Percentiles rank a stretch among this genome's conserved stretches.
Conservation (phyloP, 2,888 invertebrate species). For the Patella ulyssiponensis region DNA sequence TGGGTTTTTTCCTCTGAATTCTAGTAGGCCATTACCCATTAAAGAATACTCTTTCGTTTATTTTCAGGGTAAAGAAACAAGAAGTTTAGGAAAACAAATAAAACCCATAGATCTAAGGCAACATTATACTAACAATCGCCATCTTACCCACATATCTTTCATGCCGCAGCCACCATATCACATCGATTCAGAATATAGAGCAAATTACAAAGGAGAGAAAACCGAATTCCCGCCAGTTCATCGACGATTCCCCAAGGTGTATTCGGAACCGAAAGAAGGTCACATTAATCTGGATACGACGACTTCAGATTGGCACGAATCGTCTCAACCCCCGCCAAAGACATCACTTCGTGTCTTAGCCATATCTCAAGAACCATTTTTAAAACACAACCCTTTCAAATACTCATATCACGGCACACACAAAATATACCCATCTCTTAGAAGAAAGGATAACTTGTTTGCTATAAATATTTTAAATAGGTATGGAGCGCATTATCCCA, state of each 20-base stretch:
- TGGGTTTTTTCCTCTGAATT: too few species aligned
- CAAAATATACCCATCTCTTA: constrained; percentile 64
- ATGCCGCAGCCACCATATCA: constrained; percentile 44
- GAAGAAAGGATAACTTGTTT: constrained; percentile 40
- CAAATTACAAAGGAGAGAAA: constrained; percentile 48
- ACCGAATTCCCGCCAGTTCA: constrained; percentile 43
- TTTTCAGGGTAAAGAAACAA: constrained; percentile 51
- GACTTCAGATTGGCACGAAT: constrained; percentile 52
- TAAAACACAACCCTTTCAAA: constrained; percentile 62
- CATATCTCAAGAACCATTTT: constrained; percentile 63
- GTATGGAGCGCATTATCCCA: constrained; percentile 30
- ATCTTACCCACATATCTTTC: constrained; percentile 53
- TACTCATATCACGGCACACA: constrained; percentile 60
- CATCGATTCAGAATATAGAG: constrained; percentile 50
- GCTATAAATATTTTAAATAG: constrained; percentile 34
- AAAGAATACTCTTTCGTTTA: too few species aligned
- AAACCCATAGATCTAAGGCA: constrained; percentile 46
- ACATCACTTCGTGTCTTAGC: constrained; percentile 62
- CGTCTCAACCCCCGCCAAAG: constrained; percentile 42
- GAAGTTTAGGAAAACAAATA: constrained; percentile 54
- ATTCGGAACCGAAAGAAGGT: constrained; percentile 46
- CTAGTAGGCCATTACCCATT: too few species aligned
- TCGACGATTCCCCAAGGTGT: constrained; percentile 54
- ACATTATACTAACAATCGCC: constrained; percentile 58
- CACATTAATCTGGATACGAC: constrained; percentile 46